These are phyloP conservation scores for Cancer borealis DNA, from an alignment of 2,888 invertebrate species.

Conservation along the genomic window DNA sequence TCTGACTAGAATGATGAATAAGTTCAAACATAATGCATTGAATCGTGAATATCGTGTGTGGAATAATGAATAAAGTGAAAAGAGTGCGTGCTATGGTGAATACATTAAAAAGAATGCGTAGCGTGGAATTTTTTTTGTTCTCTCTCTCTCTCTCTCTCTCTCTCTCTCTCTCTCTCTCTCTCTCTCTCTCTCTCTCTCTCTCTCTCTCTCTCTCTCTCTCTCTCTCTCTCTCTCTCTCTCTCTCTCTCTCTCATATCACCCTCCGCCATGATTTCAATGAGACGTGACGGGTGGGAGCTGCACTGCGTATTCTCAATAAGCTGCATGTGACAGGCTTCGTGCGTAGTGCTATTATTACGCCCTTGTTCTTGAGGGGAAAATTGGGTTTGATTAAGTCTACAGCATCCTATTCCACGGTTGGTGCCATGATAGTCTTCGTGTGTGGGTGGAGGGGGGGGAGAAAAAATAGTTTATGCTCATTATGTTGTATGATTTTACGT, in stretches of 20 bases:
- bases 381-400: not conserved
- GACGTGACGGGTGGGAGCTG: not conserved
- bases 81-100: too few species aligned
- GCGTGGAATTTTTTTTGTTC: too few species aligned
- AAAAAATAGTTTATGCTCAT: not conserved
- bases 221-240: not conserved
- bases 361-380: not conserved
- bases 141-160: too few species aligned
- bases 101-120: too few species aligned
- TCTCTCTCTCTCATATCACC: not conserved
- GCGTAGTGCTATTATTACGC: not conserved
- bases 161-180: too few species aligned
- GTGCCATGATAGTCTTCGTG: not conserved
- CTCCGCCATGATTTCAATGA: not conserved
- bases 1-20: too few species aligned
- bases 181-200: too few species aligned
- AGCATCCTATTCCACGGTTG: not conserved
- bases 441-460: not conserved
- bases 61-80: too few species aligned
- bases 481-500: too few species aligned
- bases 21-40: too few species aligned
- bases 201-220: not conserved
- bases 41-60: too few species aligned
- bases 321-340: not conserved
- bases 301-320: not conserved